Base-by-base conservation (phyloP, 2,797 vertebrate species). In the Borostomias antarcticus region DNA sequence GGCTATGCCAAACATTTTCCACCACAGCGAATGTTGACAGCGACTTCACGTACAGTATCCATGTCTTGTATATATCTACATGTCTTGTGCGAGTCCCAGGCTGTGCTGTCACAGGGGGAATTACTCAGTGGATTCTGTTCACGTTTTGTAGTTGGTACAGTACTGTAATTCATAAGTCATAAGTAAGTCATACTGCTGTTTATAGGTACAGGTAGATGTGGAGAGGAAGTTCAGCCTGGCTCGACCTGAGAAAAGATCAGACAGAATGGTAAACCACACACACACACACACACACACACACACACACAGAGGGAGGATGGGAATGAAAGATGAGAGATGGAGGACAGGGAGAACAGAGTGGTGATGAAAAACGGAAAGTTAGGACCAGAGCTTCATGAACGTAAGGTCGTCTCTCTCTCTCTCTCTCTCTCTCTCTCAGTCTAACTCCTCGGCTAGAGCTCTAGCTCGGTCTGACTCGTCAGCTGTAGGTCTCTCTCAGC, bases 1-100 rank as follows among this genome's bases (percentile, higher is more conserved):
- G 67, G 78, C 63, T 62, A 29, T 61, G 11, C 29, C 64, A 83
- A 76, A 79, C 65, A 51, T 77, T 84, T 37, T 84, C 78, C 73
- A 77, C 32, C 47, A 1, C 58, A 40, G 19, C 62, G 62, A 28
- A 69, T 68, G 58, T 47, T 53, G 29, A 62, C 54, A n/a, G 32
- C 53, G 65, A 68, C 58, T 52, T 68, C 64, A 9, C 64, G 70
- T 50, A 66, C 8, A 7, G 7, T n/a, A 32, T 32, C 6, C 53
- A 58, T 35, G 7, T 37, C 35, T 37, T 11, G 13, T 37, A 11
- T 37, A 37, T 9, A 11, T 37, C 35, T 37, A 37, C 13, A 2
- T 9, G 35, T 37, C 7, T 9, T 23, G 7, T 19, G 23, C 21
- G 9, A 48, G 19, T 48, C n/a, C 35, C 8, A 37, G 17, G 19